Conservation (phyloP, 2,113 vertebrate species). For the Oriolus oriolus region DNA sequence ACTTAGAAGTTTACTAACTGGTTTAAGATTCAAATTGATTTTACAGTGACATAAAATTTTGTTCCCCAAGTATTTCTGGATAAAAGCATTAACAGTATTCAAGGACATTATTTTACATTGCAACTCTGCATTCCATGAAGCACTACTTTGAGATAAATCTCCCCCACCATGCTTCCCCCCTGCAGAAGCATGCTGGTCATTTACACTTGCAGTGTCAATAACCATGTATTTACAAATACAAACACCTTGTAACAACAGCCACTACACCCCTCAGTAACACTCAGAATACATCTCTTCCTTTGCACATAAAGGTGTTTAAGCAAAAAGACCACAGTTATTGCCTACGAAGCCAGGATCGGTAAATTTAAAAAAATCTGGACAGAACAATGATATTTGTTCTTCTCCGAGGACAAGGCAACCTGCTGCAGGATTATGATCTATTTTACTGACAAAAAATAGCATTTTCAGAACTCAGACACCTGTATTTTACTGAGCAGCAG, state of each 20-base stretch:
- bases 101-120: not conserved
- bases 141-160: not conserved
- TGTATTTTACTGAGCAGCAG: not conserved
- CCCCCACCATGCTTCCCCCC: accelerated
- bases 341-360: not conserved
- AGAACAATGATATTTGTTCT: not conserved
- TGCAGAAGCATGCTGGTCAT: not conserved
- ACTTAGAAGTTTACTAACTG: not conserved
- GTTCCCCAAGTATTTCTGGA: not conserved
- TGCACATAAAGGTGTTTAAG: not conserved
- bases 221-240: not conserved
- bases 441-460: not conserved
- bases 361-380: not conserved
- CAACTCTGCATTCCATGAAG: not conserved
- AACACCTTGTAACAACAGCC: not conserved
- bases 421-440: not conserved
- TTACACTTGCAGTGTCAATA: not conserved
- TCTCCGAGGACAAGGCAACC: not conserved
- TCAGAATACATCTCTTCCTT: not conserved
- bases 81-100: not conserved
- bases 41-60: not conserved
- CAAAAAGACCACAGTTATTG: not conserved
- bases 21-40: not conserved
- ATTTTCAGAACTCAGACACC: not conserved
- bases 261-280: not conserved